A percentile compares a stretch with the other conserved stretches of the same genome.
phyloP scores from a whole-genome alignment of 2,888 invertebrate species.

The Leptarthrus brevirostris region DNA sequence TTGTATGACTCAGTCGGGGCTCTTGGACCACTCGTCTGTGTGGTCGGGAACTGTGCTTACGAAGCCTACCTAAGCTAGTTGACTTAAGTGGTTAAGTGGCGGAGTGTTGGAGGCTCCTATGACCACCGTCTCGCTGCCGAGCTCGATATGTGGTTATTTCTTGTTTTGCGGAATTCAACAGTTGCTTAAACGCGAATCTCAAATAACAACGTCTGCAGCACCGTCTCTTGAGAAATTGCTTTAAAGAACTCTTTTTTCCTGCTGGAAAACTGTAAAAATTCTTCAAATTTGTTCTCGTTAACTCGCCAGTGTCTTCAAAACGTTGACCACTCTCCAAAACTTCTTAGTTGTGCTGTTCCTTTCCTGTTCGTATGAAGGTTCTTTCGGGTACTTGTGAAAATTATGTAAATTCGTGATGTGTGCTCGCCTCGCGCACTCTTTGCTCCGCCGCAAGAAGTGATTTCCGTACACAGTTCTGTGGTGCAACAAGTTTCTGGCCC shows the following conservation, averaged over 20 bases:
- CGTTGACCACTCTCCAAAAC: neutral
- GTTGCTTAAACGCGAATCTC: conserved; percentile 50
- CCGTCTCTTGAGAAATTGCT: neutral
- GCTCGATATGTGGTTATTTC: conserved; percentile 45
- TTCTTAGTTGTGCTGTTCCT: neutral
- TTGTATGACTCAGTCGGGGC: neutral
- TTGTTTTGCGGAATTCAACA: conserved; percentile 52
- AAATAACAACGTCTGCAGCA: conserved; percentile 37
- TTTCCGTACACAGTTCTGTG: conserved; percentile 39
- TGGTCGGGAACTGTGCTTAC: conserved; percentile 5
- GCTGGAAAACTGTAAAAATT: neutral
- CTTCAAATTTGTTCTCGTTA: neutral
- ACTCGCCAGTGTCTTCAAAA: conserved; percentile 17
- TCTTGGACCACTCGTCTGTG: conserved; percentile 1
- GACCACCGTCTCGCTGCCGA: conserved; percentile 32
- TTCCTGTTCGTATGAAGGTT: neutral
- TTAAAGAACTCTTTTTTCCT: conserved; percentile 36
- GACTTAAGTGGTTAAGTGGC: conserved; percentile 34
- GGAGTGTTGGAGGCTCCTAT: conserved; percentile 33
- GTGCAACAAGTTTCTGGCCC: conserved; percentile 37
- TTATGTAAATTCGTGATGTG: conserved; percentile 35
- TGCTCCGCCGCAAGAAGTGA: conserved; percentile 8
- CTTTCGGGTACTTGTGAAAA: conserved; percentile 27
- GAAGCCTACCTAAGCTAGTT: neutral
- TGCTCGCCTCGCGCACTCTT: conserved; percentile 6